phyloP scores from a whole-genome alignment of 23 tunicate species.

The Trididemnum miniatum region DNA sequence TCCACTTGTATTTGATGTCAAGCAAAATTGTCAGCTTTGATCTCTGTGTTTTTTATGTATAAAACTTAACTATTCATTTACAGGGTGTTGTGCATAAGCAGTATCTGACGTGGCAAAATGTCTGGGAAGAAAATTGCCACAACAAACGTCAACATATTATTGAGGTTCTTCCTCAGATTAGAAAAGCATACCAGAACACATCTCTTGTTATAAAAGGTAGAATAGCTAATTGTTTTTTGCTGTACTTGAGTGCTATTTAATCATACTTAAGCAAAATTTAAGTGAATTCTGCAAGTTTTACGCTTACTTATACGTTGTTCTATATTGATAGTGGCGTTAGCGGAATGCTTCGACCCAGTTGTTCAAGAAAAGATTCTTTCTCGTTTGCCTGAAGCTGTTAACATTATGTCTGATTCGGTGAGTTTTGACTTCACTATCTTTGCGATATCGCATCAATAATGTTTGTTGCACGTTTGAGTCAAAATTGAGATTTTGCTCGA shows the following conservation, averaged over 20 bases:
- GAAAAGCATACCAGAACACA: conserved; percentile 38
- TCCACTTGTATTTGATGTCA: too few relatives aligned
- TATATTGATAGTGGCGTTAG: conserved; percentile 25
- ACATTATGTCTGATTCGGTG: conserved; percentile 46
- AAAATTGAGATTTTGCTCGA: too few relatives aligned
- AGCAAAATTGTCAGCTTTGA: too few relatives aligned
- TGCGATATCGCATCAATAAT: too few relatives aligned
- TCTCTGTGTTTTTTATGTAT: too few relatives aligned
- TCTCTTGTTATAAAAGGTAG: conserved; percentile 41
- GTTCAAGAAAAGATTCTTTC: conserved; percentile 41
- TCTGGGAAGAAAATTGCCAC: conserved; percentile 53
- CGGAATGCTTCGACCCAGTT: conserved; percentile 46
- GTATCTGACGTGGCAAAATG: conserved; percentile 24
- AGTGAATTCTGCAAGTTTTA: too few relatives aligned
- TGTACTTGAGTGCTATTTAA: too few relatives aligned
- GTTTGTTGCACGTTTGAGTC: too few relatives aligned
- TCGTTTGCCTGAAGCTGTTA: conserved; percentile 38
- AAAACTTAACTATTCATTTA: neutral
- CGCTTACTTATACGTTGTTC: neutral
- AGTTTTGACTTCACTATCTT: too few relatives aligned
- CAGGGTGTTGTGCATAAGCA: conserved; percentile 58
- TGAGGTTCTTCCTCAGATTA: conserved; percentile 35
- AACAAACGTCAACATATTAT: conserved; percentile 26
- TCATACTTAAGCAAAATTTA: too few relatives aligned
- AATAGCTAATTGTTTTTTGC: too few relatives aligned